phyloP scores from a whole-genome alignment of 2,113 vertebrate species.

The Ardeotis arabs region DNA sequence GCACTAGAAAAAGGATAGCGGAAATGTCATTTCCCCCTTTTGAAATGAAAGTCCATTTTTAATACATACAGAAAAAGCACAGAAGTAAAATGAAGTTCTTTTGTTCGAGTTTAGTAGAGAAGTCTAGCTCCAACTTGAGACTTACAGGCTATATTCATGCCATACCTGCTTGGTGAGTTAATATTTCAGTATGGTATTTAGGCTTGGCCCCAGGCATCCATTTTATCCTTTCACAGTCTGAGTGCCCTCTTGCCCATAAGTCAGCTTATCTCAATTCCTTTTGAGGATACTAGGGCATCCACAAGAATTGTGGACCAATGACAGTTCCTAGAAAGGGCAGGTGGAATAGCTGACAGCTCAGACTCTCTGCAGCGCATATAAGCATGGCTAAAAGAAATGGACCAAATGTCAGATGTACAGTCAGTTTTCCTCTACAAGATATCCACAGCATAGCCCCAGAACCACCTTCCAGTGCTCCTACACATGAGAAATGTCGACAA shows the following conservation, averaged over 20 bases:
- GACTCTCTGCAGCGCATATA: background rate
- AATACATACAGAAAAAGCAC: background rate
- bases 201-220: background rate
- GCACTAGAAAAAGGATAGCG: background rate
- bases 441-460: too few species aligned
- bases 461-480: background rate
- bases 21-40: background rate
- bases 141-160: accelerated
- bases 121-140: background rate
- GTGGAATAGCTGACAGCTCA: background rate
- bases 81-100: background rate
- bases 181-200: accelerated
- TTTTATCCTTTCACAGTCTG: background rate
- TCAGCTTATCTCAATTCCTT: background rate
- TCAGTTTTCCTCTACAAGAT: background rate
- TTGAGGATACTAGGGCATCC: background rate
- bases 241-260: background rate
- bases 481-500: background rate
- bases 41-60: background rate
- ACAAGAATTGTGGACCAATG: background rate
- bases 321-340: background rate
- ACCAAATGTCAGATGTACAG: background rate
- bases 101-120: background rate
- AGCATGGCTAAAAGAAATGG: background rate
- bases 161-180: background rate